Evolutionary conservation across 2,113 vertebrate genomes (phyloP).

Genomic region (Hyperopisus bebe): DNA sequence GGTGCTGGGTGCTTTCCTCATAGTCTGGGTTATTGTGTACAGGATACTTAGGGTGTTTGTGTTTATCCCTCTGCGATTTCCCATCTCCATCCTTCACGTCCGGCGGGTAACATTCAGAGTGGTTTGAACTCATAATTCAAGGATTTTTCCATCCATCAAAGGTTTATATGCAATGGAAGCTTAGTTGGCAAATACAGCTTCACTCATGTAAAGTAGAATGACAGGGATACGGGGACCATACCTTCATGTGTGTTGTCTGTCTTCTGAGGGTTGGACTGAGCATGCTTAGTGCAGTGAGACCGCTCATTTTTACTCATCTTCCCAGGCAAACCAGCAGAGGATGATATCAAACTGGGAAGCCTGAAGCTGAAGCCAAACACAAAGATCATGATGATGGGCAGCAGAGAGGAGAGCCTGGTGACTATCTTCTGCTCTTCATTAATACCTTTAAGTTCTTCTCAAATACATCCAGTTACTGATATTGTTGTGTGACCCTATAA

Average conservation of each 20-base stretch:
- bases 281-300: neutral
- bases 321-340: conserved; percentile 88
- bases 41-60: neutral
- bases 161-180: neutral
- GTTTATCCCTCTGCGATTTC: neutral
- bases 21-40: neutral
- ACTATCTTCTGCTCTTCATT: conserved; percentile 31
- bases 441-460: neutral
- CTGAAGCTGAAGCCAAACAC: conserved; percentile 97
- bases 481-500: neutral
- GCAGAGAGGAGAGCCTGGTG: conserved; percentile 96
- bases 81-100: neutral
- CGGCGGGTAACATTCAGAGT: neutral
- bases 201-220: neutral
- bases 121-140: neutral
- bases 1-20: neutral
- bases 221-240: neutral
- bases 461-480: neutral
- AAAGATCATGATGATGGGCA: conserved; percentile 99
- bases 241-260: neutral
- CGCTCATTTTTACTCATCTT: neutral
- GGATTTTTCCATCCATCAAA: neutral
- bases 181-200: neutral
- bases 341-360: conserved; percentile 88
- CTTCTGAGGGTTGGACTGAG: neutral